Conservation (phyloP, 2,113 vertebrate genomes). For the Chrysochloris asiatica region DNA sequence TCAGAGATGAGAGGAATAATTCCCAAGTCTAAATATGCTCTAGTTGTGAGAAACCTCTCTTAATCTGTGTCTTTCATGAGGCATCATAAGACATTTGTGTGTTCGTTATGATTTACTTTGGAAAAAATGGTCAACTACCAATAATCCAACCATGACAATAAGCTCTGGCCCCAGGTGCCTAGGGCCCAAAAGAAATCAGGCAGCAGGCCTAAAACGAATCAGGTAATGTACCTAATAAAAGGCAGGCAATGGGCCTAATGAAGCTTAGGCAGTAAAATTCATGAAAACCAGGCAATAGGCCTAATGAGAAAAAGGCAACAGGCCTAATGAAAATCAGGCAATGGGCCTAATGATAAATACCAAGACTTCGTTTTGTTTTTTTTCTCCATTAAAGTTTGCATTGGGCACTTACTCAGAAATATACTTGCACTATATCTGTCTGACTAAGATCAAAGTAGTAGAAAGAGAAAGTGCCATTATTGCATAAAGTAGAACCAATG, state of each 20-base stretch:
- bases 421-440: background rate
- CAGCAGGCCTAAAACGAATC: slow-evolving; percentile 68
- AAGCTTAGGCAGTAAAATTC: slow-evolving; percentile 32
- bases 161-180: background rate
- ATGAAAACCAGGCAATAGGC: slow-evolving; percentile 66
- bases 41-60: background rate
- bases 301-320: slow-evolving; percentile 71
- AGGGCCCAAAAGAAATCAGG: slow-evolving; percentile 55
- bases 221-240: slow-evolving; percentile 76
- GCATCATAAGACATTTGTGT: background rate
- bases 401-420: background rate
- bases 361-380: slow-evolving; percentile 18
- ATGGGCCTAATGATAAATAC: slow-evolving; percentile 20
- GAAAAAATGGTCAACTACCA: background rate
- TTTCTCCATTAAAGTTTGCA: background rate
- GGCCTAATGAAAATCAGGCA: slow-evolving; percentile 70
- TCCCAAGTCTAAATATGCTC: background rate
- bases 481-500: background rate
- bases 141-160: background rate
- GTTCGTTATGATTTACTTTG: background rate
- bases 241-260: slow-evolving; percentile 68
- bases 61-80: background rate
- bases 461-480: background rate
- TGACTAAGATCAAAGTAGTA: background rate
- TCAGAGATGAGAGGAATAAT: background rate